phyloP scores from a whole-genome alignment of 2,113 vertebrate species.

The Halcyon senegalensis region DNA sequence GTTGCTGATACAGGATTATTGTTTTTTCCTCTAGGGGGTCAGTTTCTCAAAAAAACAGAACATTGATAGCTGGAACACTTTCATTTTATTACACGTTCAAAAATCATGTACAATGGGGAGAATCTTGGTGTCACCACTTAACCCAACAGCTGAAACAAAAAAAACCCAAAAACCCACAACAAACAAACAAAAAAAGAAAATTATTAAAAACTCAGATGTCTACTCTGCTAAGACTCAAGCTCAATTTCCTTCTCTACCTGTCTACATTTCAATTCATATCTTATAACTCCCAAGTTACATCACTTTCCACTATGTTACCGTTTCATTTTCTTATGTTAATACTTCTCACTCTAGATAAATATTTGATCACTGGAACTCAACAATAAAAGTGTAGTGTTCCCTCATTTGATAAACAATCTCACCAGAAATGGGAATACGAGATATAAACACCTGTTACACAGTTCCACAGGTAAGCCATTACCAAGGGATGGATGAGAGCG shows the following conservation, averaged over 20 bases:
- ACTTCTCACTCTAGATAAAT: background rate
- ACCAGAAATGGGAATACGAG: background rate
- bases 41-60: background rate
- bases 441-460: background rate
- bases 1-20: background rate
- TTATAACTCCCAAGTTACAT: background rate
- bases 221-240: background rate
- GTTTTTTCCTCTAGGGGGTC: background rate
- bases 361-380: background rate
- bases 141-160: background rate
- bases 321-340: background rate
- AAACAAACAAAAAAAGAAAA: background rate
- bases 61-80: background rate
- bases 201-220: background rate
- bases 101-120: background rate
- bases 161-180: no score
- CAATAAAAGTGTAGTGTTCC: background rate
- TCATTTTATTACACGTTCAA: background rate
- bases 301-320: background rate
- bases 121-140: background rate
- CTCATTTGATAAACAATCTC: background rate
- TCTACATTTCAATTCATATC: background rate
- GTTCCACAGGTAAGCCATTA: background rate
- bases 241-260: background rate
- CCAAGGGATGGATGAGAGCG: background rate